Evolutionary conservation across 2,888 invertebrate species (phyloP).

Genomic region (Doris montereyensis): DNA sequence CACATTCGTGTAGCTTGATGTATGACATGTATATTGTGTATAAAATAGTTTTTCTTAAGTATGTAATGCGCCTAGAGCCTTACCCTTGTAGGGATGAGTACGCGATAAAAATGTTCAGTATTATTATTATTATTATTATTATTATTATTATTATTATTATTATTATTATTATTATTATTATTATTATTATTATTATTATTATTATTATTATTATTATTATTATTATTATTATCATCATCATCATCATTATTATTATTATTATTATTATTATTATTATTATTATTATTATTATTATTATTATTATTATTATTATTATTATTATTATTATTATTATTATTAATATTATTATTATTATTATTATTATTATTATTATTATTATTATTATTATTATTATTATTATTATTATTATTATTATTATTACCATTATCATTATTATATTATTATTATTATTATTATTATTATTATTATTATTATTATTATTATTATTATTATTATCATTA

Average conservation of each 20-base stretch:
- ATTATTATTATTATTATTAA: slow-evolving; percentile 6
- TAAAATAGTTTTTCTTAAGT: no score
- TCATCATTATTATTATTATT: neutral
- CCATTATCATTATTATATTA: neutral
- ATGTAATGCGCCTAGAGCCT: no score
- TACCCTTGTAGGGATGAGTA: no score
- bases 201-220: neutral
- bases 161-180: slow-evolving; percentile 15
- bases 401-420: neutral
- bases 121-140: neutral
- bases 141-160: neutral
- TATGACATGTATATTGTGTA: no score
- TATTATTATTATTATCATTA: neutral
- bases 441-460: neutral
- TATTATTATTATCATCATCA: neutral
- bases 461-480: neutral
- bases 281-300: slow-evolving; percentile 1
- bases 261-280: neutral
- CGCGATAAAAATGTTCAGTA: neutral
- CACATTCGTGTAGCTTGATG: no score
- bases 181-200: slow-evolving; percentile 7
- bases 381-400: slow-evolving; percentile 2
- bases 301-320: slow-evolving; percentile 8
- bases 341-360: neutral
- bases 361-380: neutral